These are phyloP conservation scores for Darevskia nairensis DNA, from an alignment of 2,797 vertebrate species.

Conservation along the genomic window DNA sequence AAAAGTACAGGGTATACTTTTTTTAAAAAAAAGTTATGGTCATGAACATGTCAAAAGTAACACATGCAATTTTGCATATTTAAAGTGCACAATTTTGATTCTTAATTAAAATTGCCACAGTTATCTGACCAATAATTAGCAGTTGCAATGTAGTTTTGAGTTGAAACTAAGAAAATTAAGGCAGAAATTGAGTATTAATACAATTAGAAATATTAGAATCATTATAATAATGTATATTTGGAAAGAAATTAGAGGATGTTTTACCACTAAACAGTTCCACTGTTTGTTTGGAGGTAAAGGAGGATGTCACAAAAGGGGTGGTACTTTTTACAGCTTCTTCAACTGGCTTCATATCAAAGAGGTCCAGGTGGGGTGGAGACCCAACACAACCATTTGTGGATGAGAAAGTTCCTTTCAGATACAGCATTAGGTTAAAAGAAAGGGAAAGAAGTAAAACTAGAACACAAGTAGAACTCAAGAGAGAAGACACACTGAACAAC, in stretches of 20 bases:
- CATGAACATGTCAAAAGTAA: background rate
- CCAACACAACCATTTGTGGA: conserved; percentile 78
- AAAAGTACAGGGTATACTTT: conserved; percentile 50
- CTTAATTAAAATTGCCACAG: background rate
- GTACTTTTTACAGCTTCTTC: conserved; percentile 79
- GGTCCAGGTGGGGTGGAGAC: conserved; percentile 78
- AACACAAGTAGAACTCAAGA: conserved; percentile 62
- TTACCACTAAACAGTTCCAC: conserved; percentile 79
- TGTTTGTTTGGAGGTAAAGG: conserved; percentile 76
- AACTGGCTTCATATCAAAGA: conserved; percentile 81
- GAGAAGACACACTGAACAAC: conserved; percentile 22
- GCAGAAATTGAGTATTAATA: background rate
- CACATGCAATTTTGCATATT: background rate
- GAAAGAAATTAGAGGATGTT: conserved; percentile 53
- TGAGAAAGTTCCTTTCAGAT: conserved; percentile 75
- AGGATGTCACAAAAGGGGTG: conserved; percentile 72
- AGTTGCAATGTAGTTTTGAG: background rate
- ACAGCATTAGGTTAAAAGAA: conserved; percentile 45
- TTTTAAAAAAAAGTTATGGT: background rate
- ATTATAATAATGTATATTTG: conserved; percentile 32
- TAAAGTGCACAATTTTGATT: background rate
- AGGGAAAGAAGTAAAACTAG: conserved; percentile 62
- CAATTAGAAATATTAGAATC: background rate
- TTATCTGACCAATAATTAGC: background rate
- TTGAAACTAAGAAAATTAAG: background rate